Evolutionary conservation across 2,113 vertebrate species (phyloP).

Genomic region (Oriolus oriolus): DNA sequence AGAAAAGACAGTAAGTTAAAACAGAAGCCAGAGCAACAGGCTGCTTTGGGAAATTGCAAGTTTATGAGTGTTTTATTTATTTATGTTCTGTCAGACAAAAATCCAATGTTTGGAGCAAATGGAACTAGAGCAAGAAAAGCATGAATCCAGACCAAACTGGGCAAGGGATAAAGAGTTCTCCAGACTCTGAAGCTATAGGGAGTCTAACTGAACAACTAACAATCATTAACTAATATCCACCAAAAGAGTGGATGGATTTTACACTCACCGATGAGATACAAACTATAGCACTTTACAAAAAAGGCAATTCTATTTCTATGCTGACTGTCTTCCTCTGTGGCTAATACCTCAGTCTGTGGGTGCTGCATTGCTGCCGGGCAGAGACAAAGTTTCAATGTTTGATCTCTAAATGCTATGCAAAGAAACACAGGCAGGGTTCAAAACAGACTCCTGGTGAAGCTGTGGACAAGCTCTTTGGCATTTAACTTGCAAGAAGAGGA

Average conservation of each 20-base stretch:
- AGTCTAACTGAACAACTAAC: not conserved
- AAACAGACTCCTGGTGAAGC: not conserved
- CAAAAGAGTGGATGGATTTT: not conserved
- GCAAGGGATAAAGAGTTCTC: not conserved
- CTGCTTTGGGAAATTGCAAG: not conserved
- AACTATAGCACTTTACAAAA: not conserved
- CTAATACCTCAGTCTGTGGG: not conserved
- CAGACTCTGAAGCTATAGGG: not conserved
- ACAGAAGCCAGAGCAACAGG: not conserved
- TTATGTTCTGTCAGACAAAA: not conserved
- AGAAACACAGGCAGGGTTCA: not conserved
- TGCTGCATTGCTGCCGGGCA: not conserved
- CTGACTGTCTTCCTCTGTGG: not conserved
- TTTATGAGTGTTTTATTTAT: not conserved
- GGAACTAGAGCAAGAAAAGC: not conserved
- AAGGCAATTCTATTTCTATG: not conserved
- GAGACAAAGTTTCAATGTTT: not conserved
- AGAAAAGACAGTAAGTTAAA: not conserved
- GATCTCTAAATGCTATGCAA: not conserved
- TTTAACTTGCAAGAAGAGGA: not conserved
- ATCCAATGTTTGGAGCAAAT: not conserved
- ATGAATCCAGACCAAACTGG: not conserved
- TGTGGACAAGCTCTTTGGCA: not conserved
- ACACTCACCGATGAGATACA: not conserved
- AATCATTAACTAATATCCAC: not conserved